Percentiles rank a stretch among this genome's conserved stretches.
phyloP scores from a whole-genome alignment of 2,888 invertebrate species.

The Chloroclystis v-ata region DNA sequence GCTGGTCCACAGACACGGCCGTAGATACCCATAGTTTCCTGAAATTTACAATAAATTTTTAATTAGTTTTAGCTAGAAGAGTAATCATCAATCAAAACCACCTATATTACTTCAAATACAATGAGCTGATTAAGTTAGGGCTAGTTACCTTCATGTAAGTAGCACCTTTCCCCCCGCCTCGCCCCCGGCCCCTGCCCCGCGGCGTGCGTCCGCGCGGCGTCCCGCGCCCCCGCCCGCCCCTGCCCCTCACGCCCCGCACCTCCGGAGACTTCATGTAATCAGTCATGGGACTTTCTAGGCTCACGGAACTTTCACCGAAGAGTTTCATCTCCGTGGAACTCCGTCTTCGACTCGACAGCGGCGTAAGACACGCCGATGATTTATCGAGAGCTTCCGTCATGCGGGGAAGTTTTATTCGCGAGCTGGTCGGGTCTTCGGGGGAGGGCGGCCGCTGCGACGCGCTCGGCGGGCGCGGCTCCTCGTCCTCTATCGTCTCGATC shows the following conservation, averaged over 20 bases:
- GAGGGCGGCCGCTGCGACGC: slow-evolving; percentile 15
- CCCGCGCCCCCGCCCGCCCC: slow-evolving; percentile 38
- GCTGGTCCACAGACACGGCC: slow-evolving; percentile 71
- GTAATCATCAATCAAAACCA: no score
- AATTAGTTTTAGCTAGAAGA: no score
- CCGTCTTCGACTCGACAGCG: slow-evolving; percentile 54
- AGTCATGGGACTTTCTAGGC: slow-evolving; percentile 37
- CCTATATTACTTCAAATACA: no score
- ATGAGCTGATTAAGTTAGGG: no score
- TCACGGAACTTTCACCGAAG: slow-evolving; percentile 43
- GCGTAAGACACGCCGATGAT: slow-evolving; percentile 57
- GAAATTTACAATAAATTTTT: slow-evolving; percentile 28
- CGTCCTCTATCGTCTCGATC: slow-evolving; percentile 24
- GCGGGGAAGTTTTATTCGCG: slow-evolving; percentile 67
- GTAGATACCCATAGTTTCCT: slow-evolving; percentile 73
- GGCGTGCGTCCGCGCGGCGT: slow-evolving; percentile 41
- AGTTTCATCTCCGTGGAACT: slow-evolving; percentile 44
- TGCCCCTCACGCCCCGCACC: slow-evolving; percentile 38
- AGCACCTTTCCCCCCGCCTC: slow-evolving; percentile 64
- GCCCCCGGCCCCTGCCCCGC: slow-evolving; percentile 53
- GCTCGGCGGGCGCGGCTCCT: slow-evolving; percentile 13
- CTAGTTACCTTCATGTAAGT: slow-evolving; percentile 52
- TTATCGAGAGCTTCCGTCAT: slow-evolving; percentile 71
- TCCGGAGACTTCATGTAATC: slow-evolving; percentile 50
- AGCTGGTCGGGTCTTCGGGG: slow-evolving; percentile 64